These are phyloP conservation scores for Hirundichthys speculiger DNA, from an alignment of 2,113 vertebrate genomes.

Conservation along the genomic window DNA sequence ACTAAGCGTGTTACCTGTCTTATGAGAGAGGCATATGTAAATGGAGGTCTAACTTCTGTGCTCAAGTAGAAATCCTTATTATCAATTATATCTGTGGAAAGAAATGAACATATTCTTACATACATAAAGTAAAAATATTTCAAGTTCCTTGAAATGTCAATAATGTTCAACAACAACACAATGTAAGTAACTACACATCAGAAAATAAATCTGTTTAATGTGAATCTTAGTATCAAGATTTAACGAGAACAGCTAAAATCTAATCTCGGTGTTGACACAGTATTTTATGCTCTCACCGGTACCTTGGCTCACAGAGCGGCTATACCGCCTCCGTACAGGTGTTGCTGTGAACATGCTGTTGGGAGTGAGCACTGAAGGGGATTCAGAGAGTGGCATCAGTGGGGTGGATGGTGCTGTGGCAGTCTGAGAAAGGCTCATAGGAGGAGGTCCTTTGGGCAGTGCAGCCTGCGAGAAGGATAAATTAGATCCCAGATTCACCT, in stretches of 20 bases:
- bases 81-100: slow-evolving; percentile 93
- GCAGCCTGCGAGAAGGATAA: slow-evolving; percentile 90
- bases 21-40: slow-evolving; percentile 98
- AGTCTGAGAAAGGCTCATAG: slow-evolving; percentile 93
- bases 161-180: too few relatives aligned
- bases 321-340: slow-evolving; percentile 93
- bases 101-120: not conserved
- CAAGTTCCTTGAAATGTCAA: too few relatives aligned
- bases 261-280: too few relatives aligned
- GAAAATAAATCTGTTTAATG: too few relatives aligned
- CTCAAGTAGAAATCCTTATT: slow-evolving; percentile 99
- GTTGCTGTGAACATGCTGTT: slow-evolving; percentile 91
- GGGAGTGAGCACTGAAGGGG: slow-evolving; percentile 92
- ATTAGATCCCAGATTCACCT: slow-evolving; percentile 93
- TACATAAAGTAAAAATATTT: too few relatives aligned
- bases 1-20: slow-evolving; percentile 91
- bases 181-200: too few relatives aligned
- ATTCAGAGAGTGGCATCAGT: slow-evolving; percentile 90
- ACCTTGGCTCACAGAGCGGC: slow-evolving; percentile 97
- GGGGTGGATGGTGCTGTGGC: slow-evolving; percentile 94
- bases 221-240: too few relatives aligned
- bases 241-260: too few relatives aligned
- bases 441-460: slow-evolving; percentile 88
- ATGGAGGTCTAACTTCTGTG: slow-evolving; percentile 96
- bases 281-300: slow-evolving; percentile 20